Evolutionary conservation across 2,797 vertebrate species (phyloP), one percentile per base, ranked within the genome.

Genomic region (Oryzias sinensis): DNA sequence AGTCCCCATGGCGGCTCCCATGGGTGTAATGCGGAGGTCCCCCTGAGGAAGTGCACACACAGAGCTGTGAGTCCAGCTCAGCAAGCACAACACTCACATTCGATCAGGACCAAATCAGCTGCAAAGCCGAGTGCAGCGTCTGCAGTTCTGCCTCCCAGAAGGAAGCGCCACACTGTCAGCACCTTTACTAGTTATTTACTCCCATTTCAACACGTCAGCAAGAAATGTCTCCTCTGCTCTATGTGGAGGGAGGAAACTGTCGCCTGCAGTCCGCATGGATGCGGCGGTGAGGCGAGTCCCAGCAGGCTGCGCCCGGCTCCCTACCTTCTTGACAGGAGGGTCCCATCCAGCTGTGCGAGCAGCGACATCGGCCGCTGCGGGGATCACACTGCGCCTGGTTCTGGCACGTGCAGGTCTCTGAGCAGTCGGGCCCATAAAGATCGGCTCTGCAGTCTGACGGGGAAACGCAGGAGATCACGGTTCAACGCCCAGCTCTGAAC

Each of bases 301-400:
- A n/a, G 9, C n/a, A 8, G 42, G 2, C 0, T 25, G 59, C 33
- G 49, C 51, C 59, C 33, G 22, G 7, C 33, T 70, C 42, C 25
- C 17, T 73, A 97, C 96, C 95, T 90, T 97, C 93, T 46, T 62
- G 89, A 70, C 97, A 98, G 0, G 70, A 92, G 15, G 83, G 76
- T 5, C 97, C 97, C 0, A 78, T 81, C 90, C 92, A 89, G 48
- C 90, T 88, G 0, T 79, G 73, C 22, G 89, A 61, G 17, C 97
- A 98, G 68, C 53, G 87, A 69, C 97, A 98, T 68, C 81, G 93
- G 16, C 97, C 97, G 0, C 73, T 97, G 15, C 68, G 76, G 0
- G 81, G 68, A 25, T 93, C 79, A 0, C 97, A 99, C 71, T 84
- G 85, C 0, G 92, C 88, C 5, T 89, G 91, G 9, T 91, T 79